phyloP scores from a whole-genome alignment of 1,140 invertebrate species.

The Tetragnatha versicolor region DNA sequence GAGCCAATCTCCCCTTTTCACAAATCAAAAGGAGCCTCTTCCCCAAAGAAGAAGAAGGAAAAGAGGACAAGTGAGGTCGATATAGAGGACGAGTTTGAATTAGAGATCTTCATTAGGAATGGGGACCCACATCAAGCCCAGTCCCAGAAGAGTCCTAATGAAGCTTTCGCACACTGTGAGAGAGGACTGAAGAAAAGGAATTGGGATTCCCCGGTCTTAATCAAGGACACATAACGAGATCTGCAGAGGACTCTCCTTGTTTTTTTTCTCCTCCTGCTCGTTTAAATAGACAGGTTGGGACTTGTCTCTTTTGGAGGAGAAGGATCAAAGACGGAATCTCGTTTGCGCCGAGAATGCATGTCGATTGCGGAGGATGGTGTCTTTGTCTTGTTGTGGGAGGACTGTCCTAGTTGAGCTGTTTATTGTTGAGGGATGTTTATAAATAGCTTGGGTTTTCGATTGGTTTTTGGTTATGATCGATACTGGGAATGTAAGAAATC shows the following conservation, averaged over 20 bases:
- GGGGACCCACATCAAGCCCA: constrained; percentile 11
- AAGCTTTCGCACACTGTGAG: constrained; percentile 30
- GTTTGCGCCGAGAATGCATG: no score
- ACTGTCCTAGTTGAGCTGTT: no score
- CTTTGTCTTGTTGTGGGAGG: no score
- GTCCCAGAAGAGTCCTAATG: constrained; percentile 30
- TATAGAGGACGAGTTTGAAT: not conserved
- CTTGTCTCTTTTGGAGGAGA: no score
- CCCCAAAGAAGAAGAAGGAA: not conserved
- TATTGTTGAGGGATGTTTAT: no score
- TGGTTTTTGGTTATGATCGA: no score
- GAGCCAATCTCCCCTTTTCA: not conserved
- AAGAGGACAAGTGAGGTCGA: not conserved
- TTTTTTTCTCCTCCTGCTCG: not conserved
- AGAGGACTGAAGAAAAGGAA: not conserved
- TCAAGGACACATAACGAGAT: constrained; percentile 34
- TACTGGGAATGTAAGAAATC: no score
- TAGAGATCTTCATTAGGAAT: constrained; percentile 44
- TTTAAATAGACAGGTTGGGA: constrained; percentile 29
- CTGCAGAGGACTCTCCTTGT: not conserved
- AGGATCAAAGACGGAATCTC: no score
- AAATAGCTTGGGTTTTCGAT: no score
- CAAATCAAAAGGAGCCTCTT: not conserved
- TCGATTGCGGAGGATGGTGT: no score
- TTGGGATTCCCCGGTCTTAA: constrained; percentile 2